Evolutionary conservation across 1,140 invertebrate genomes (phyloP).

Genomic region (Eupristina koningsbergeri): DNA sequence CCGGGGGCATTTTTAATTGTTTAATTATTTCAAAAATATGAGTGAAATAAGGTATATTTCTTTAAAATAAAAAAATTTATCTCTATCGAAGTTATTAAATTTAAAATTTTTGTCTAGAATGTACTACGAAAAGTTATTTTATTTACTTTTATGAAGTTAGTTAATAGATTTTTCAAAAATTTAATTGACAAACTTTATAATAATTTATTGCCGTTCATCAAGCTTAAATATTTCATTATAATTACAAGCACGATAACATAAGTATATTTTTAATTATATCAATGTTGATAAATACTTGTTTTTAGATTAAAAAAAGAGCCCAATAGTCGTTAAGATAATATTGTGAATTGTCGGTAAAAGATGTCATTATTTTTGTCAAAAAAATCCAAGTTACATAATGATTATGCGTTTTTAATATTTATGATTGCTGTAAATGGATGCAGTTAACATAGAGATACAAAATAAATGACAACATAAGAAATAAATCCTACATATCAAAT

Average conservation of each 20-base stretch:
- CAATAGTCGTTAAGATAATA: constrained; percentile 26
- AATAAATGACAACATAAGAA: not conserved
- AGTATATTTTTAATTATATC: constrained; percentile 4
- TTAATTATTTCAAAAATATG: too few species aligned
- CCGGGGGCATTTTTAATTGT: too few species aligned
- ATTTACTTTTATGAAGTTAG: too few species aligned
- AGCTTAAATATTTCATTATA: not conserved
- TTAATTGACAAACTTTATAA: not conserved
- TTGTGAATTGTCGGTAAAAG: constrained; percentile 5
- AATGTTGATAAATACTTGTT: not conserved
- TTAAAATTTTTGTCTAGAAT: too few species aligned
- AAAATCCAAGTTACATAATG: constrained; percentile 14
- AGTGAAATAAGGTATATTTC: too few species aligned
- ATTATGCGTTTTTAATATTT: constrained; percentile 22
- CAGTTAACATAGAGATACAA: constrained; percentile 11
- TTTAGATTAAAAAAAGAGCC: not conserved
- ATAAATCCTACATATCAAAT: constrained; percentile 27
- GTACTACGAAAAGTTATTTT: too few species aligned
- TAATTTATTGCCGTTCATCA: not conserved
- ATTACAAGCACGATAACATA: not conserved
- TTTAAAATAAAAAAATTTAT: too few species aligned
- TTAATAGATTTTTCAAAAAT: not conserved
- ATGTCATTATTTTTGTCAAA: not conserved
- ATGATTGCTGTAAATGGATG: constrained; percentile 7
- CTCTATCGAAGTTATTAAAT: too few species aligned